Conservation (phyloP, 23 tunicate genomes). For the Clavelina lepadiformis region DNA sequence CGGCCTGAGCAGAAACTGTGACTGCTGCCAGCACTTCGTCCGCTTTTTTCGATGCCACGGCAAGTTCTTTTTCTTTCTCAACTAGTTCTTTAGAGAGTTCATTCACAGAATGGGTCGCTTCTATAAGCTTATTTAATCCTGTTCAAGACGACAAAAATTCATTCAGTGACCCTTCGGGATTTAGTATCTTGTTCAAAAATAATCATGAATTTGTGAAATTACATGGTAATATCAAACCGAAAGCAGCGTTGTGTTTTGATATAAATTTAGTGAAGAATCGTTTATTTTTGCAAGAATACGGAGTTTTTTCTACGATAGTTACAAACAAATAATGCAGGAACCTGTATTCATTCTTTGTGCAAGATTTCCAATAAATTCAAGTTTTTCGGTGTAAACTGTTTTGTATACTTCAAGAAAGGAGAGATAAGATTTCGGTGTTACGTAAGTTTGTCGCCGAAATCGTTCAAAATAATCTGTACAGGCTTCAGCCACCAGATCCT, state of each 20-base stretch:
- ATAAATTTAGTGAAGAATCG: too few species aligned
- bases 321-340: too few species aligned
- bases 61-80: slow-evolving; percentile 87
- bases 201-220: too few species aligned
- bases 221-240: too few species aligned
- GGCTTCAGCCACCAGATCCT: slow-evolving; percentile 91
- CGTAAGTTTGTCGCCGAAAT: slow-evolving; percentile 79
- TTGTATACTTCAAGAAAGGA: slow-evolving; percentile 83
- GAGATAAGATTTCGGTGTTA: slow-evolving; percentile 89
- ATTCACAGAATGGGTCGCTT: slow-evolving; percentile 87
- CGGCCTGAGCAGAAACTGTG: slow-evolving; percentile 73
- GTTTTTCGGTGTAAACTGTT: slow-evolving; percentile 62
- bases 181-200: too few species aligned
- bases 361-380: slow-evolving; percentile 69
- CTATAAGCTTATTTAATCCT: slow-evolving; percentile 82
- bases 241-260: too few species aligned
- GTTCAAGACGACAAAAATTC: too few species aligned
- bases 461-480: slow-evolving; percentile 90
- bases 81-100: slow-evolving; percentile 72
- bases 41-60: slow-evolving; percentile 85
- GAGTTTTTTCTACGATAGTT: too few species aligned
- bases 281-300: background rate
- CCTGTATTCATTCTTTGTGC: slow-evolving; percentile 91
- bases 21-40: slow-evolving; percentile 84
- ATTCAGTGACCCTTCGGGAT: too few species aligned